These are phyloP conservation scores for Triplophysa rosa DNA, from an alignment of 2,113 vertebrate genomes.

Conservation along the genomic window DNA sequence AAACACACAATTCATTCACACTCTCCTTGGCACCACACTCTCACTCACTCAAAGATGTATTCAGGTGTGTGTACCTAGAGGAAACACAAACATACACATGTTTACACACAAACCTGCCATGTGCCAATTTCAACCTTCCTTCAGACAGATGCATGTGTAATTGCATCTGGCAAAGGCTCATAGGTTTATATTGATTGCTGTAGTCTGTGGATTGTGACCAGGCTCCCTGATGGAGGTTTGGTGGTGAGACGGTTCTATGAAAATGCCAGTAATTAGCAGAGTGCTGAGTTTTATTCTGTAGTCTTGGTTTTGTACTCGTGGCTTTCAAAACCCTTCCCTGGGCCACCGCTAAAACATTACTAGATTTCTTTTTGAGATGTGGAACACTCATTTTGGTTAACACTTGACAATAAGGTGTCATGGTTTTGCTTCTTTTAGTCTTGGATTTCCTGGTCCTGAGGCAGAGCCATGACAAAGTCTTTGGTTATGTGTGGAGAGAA, in stretches of 20 bases:
- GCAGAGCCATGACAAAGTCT: too few relatives aligned
- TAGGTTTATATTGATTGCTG: slow-evolving; percentile 35
- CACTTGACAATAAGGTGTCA: too few relatives aligned
- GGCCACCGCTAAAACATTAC: slow-evolving; percentile 21
- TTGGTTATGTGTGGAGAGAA: too few relatives aligned
- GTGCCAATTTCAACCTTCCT: slow-evolving; percentile 44
- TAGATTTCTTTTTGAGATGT: background rate
- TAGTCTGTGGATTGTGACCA: slow-evolving; percentile 27
- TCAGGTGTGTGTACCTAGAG: slow-evolving; percentile 43
- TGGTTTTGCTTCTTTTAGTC: too few relatives aligned
- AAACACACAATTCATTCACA: slow-evolving; percentile 39
- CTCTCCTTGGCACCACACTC: background rate
- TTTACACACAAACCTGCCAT: background rate
- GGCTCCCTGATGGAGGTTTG: slow-evolving; percentile 4
- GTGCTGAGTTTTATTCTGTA: slow-evolving; percentile 14
- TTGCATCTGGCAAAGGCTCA: slow-evolving; percentile 36
- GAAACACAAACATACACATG: slow-evolving; percentile 37
- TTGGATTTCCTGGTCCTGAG: too few relatives aligned
- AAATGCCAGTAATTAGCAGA: slow-evolving; percentile 5
- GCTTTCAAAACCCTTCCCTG: background rate
- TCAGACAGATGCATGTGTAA: slow-evolving; percentile 37
- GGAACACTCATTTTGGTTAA: too few relatives aligned
- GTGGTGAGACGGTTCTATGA: slow-evolving; percentile 13
- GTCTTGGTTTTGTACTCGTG: background rate
- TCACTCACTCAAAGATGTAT: slow-evolving; percentile 43